A percentile compares a stretch with the other conserved stretches of the same genome.
phyloP scores from a whole-genome alignment of 92 coral and sea anemone genomes.

The Palythoa heliodiscus region DNA sequence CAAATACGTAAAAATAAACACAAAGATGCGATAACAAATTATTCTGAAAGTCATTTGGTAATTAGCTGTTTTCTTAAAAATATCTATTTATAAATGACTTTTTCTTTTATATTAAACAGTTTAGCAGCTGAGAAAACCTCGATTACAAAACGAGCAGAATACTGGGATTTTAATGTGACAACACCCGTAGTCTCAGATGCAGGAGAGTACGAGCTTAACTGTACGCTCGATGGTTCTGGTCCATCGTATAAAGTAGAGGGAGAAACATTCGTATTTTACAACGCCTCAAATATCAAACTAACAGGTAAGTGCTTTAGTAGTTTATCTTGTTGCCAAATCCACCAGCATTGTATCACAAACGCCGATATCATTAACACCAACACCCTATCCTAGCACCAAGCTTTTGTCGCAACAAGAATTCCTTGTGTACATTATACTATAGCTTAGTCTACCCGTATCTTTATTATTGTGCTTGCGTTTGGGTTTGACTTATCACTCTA shows the following conservation, averaged over 20 bases:
- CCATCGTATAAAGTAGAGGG: conserved; percentile 23
- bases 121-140: neutral
- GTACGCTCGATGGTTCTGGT: conserved; percentile 11
- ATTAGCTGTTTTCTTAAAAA: neutral
- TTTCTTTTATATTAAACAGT: neutral
- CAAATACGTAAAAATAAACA: neutral
- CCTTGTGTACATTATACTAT: too few relatives aligned
- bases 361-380: too few relatives aligned
- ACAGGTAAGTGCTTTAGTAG: conserved; percentile 4
- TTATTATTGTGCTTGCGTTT: too few relatives aligned
- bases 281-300: conserved; percentile 35
- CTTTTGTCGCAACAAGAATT: too few relatives aligned
- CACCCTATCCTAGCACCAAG: too few relatives aligned
- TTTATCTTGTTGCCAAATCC: too few relatives aligned
- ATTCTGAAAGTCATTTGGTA: neutral
- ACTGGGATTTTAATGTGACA: neutral
- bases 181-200: neutral
- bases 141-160: neutral
- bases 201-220: conserved; percentile 36
- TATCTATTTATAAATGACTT: neutral
- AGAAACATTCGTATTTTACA: conserved; percentile 37
- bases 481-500: too few relatives aligned
- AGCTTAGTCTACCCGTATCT: too few relatives aligned
- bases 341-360: too few relatives aligned
- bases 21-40: neutral